Evolutionary conservation across 2,888 invertebrate genomes (phyloP), one percentile per base, ranked within the genome.

Genomic region (Abrostola tripartita): DNA sequence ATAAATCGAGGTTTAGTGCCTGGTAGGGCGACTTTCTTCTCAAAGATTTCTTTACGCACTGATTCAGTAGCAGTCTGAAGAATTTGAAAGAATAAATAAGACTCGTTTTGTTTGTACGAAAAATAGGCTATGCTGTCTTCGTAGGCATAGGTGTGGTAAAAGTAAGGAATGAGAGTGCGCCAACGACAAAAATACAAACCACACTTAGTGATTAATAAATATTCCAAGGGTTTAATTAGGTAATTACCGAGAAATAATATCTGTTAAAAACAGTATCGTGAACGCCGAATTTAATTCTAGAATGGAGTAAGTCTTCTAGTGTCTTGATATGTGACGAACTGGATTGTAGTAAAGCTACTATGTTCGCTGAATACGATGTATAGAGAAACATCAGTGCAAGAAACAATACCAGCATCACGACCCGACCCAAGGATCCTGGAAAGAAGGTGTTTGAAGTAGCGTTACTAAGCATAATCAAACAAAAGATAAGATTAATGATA

Each of bases 361-460:
- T 97, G 79, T 97, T 97, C 0, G 97, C 97, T 0, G 97, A 96
- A 81, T 97, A 97, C 0, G 97, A 96, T 0, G 96, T 96, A 83
- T 97, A 97, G 0, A 97, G 90, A 77, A 97, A 97, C 92, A 97
- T 95, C 5, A 96, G 88, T 0, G 96, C 93, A 7, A 96, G 84
- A 74, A 96, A 96, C 0, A 96, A 88, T 49, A 96, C 91, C 60
- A 97, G 89, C 76, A 96, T 95, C 0, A 96, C 96, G 24, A 96
- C 94, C 37, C 97, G 94, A 0, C 96, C 95, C 9, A 94, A 77
- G 1, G 90, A 87, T 40, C 95, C 95, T 95, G 91, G 74, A 77
- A 89, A 83, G 24, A 24, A 24, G 24, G 24, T 24, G 24, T 24
- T 24, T 24, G 24, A 24, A 24, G 24, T 24, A 24, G 24, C 4